These are phyloP conservation scores for Martes flavigula DNA, from an alignment of 2,797 vertebrate genomes.

Conservation along the genomic window DNA sequence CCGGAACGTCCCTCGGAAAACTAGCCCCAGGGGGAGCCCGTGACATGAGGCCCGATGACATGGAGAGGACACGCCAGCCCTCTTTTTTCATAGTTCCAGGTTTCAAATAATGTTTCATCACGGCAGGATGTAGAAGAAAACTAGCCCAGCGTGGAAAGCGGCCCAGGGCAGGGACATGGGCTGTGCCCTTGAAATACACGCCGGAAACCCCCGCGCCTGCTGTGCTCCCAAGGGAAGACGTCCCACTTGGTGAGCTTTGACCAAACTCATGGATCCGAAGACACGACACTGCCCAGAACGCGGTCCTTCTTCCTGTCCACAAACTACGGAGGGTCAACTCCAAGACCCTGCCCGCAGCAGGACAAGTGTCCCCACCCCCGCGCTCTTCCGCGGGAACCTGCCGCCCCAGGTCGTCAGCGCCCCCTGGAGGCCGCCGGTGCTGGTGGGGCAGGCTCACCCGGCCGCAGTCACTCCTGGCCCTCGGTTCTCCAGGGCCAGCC, in stretches of 20 bases:
- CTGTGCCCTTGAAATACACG: neutral
- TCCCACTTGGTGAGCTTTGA: neutral
- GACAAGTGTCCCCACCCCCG: neutral
- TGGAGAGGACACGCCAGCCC: accelerated
- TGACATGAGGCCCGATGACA: no score
- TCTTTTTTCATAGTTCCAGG: neutral
- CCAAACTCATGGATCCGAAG: neutral
- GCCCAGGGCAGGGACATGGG: neutral
- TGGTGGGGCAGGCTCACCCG: accelerated
- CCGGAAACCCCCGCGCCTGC: accelerated
- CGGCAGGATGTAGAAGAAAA: neutral
- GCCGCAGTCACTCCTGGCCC: neutral
- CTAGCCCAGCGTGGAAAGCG: neutral
- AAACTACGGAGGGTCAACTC: neutral
- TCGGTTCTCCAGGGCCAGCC: neutral
- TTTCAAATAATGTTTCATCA: neutral
- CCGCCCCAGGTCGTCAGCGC: neutral
- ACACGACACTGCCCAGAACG: no score
- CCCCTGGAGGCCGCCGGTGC: neutral
- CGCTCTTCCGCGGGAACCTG: neutral
- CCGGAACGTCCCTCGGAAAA: accelerated
- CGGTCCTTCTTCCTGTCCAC: neutral
- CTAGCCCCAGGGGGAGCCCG: neutral
- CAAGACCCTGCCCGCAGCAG: accelerated
- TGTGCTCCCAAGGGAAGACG: no score